Conservation (phyloP, 2,888 invertebrate genomes). For the Coenonympha arcania region DNA sequence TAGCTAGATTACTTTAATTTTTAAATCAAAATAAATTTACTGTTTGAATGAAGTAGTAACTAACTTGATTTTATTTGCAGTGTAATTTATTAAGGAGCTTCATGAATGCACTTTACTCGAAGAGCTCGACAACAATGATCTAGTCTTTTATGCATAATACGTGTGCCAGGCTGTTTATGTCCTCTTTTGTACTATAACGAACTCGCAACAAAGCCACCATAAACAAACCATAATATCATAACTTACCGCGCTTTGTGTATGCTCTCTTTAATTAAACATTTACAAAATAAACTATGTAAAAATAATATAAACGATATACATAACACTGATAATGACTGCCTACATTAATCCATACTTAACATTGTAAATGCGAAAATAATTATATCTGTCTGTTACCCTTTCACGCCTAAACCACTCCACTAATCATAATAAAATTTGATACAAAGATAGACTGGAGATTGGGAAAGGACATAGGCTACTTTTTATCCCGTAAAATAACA, state of each 20-base stretch:
- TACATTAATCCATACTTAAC: too few relatives aligned
- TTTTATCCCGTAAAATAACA: too few relatives aligned
- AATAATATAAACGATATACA: too few relatives aligned
- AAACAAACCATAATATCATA: slow-evolving; percentile 35
- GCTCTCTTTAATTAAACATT: slow-evolving; percentile 35
- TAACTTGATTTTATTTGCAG: neutral
- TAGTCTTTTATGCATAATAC: slow-evolving; percentile 28
- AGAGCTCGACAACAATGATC: slow-evolving; percentile 25
- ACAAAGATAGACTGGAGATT: too few relatives aligned
- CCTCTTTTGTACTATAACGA: slow-evolving; percentile 39
- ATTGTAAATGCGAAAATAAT: too few relatives aligned
- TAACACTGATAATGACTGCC: too few relatives aligned
- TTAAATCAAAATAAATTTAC: too few relatives aligned
- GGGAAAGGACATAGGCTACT: too few relatives aligned
- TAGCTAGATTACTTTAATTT: too few relatives aligned
- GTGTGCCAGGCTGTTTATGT: slow-evolving; percentile 31
- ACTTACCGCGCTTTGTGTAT: slow-evolving; percentile 31
- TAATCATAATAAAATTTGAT: too few relatives aligned
- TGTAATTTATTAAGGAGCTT: slow-evolving; percentile 4
- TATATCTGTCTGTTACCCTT: too few relatives aligned
- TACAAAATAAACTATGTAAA: slow-evolving; percentile 17
- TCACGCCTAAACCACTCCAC: too few relatives aligned
- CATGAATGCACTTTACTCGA: slow-evolving; percentile 13
- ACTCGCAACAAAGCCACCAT: slow-evolving; percentile 36
- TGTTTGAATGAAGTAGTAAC: neutral